Evolutionary conservation across 1,140 invertebrate genomes (phyloP).

Genomic region (Drosophila nasuta): DNA sequence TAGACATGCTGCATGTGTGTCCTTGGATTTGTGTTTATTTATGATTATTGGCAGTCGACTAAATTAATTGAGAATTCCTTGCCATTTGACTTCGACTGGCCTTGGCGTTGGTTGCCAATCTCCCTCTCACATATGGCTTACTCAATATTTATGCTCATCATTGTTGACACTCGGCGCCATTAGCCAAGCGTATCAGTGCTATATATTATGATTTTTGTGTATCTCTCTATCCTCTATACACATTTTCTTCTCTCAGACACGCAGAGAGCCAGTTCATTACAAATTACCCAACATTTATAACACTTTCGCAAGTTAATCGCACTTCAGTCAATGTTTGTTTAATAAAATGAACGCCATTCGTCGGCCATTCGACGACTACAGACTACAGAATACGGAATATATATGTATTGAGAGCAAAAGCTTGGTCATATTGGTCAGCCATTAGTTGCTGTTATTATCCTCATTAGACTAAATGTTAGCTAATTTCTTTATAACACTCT

Average conservation of each 20-base stretch:
- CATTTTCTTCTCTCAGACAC: neutral
- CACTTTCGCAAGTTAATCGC: slow-evolving; percentile 72
- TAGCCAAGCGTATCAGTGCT: slow-evolving; percentile 6
- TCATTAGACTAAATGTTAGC: slow-evolving; percentile 78
- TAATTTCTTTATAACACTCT: slow-evolving; percentile 81
- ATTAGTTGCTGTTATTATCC: slow-evolving; percentile 79
- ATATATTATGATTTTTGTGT: slow-evolving; percentile 19
- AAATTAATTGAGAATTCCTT: slow-evolving; percentile 74
- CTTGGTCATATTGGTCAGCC: slow-evolving; percentile 26
- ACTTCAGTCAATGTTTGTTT: slow-evolving; percentile 78
- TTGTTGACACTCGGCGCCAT: slow-evolving; percentile 38
- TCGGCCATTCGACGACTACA: neutral
- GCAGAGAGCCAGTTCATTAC: slow-evolving; percentile 27
- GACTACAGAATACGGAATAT: no score
- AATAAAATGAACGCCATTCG: slow-evolving; percentile 55
- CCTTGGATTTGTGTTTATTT: slow-evolving; percentile 67
- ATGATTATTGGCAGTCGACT: slow-evolving; percentile 74
- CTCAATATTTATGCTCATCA: slow-evolving; percentile 63
- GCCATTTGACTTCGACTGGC: slow-evolving; percentile 54
- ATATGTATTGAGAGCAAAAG: neutral
- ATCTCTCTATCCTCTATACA: slow-evolving; percentile 15
- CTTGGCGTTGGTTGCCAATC: slow-evolving; percentile 15
- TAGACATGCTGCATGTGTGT: slow-evolving; percentile 23
- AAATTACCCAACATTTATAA: slow-evolving; percentile 75
- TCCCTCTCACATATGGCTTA: neutral